These are phyloP conservation scores for Sebastes schlegelii DNA, from an alignment of 2,113 vertebrate species.

Conservation along the genomic window DNA sequence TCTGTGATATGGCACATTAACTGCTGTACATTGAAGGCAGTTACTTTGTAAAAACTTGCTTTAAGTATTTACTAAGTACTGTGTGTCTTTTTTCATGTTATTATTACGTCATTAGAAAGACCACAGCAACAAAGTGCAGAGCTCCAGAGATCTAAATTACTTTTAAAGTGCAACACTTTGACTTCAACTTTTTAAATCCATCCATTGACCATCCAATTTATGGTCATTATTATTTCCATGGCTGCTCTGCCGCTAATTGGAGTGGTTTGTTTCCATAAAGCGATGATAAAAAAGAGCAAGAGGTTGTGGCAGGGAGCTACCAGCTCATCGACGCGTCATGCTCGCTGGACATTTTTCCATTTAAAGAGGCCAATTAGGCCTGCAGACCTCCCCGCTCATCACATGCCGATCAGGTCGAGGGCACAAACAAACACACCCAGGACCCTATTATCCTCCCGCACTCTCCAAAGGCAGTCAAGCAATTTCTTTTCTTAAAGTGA, in stretches of 20 bases:
- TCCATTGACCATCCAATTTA: constrained; percentile 44
- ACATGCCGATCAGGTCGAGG: constrained; percentile 62
- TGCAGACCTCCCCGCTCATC: constrained; percentile 57
- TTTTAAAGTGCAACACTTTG: constrained; percentile 36
- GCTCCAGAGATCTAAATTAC: constrained; percentile 1
- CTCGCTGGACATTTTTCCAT: constrained; percentile 70
- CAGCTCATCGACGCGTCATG: constrained; percentile 58
- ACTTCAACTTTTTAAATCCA: constrained; percentile 53
- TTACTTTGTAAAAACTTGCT: too few relatives aligned
- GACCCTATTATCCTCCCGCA: constrained; percentile 68
- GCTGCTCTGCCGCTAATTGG: constrained; percentile 69
- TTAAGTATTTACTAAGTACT: too few relatives aligned
- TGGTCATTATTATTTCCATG: constrained; percentile 59
- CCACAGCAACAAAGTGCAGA: too few relatives aligned
- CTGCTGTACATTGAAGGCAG: too few relatives aligned
- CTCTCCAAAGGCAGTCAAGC: constrained; percentile 55
- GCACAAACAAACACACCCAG: constrained; percentile 74
- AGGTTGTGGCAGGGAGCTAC: constrained; percentile 8
- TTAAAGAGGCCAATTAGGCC: constrained; percentile 80
- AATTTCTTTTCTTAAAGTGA: constrained; percentile 46
- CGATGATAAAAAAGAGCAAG: constrained; percentile 43
- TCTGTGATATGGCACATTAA: too few relatives aligned
- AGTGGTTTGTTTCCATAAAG: constrained; percentile 68
- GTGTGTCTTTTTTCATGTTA: too few relatives aligned
- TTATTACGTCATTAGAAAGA: too few relatives aligned